These are phyloP conservation scores for Acanthosoma haemorrhoidale DNA, from an alignment of 2,888 invertebrate species.

Conservation along the genomic window DNA sequence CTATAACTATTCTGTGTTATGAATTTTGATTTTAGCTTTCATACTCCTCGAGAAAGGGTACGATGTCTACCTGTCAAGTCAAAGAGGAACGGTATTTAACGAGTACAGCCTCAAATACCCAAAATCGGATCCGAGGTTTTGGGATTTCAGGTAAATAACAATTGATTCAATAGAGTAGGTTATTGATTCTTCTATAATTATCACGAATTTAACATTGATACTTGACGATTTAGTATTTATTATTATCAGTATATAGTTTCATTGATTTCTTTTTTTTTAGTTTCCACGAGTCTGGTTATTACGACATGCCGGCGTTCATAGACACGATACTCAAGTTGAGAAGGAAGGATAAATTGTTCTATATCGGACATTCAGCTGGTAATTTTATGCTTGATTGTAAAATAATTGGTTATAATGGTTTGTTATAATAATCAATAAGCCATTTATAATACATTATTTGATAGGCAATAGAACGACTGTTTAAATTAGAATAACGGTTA, in stretches of 20 bases:
- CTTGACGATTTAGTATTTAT: too few relatives aligned
- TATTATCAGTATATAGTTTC: too few relatives aligned
- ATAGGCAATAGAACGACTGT: too few relatives aligned
- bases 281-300: not conserved
- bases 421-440: too few relatives aligned
- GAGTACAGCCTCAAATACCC: not conserved
- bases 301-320: not conserved
- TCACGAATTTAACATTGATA: too few relatives aligned
- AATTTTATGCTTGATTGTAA: too few relatives aligned
- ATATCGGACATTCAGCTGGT: not conserved
- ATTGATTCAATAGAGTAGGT: not conserved
- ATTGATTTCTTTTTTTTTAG: not conserved
- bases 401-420: too few relatives aligned
- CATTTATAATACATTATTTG: too few relatives aligned
- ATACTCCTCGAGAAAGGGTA: not conserved
- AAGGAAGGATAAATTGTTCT: not conserved
- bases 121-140: not conserved
- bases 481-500: too few relatives aligned
- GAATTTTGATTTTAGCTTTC: not conserved
- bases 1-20: too few relatives aligned
- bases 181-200: not conserved
- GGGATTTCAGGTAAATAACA: conserved; percentile 14
- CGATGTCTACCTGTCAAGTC: conserved; percentile 7
- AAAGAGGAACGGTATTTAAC: not conserved
- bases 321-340: not conserved